Percentiles rank a stretch among this genome's conserved stretches.
phyloP scores from a whole-genome alignment of 2,888 invertebrate genomes.

The Cetonia aurata region DNA sequence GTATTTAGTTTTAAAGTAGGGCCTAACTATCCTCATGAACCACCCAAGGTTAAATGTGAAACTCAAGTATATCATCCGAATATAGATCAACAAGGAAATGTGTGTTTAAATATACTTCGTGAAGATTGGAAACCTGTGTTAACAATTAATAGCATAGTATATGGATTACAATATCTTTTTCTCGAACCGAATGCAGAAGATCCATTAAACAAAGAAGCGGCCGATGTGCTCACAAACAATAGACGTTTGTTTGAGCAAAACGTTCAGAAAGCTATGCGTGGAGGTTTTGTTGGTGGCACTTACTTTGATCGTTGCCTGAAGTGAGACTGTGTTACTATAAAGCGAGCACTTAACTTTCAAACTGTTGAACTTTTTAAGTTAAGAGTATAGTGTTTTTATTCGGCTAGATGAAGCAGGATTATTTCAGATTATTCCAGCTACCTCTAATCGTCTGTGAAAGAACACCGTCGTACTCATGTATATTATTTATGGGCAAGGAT shows the following conservation, averaged over 20 bases:
- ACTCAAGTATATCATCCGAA: conserved; percentile 95
- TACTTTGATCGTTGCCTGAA: conserved; percentile 97
- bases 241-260: conserved; percentile 95
- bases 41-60: conserved; percentile 98
- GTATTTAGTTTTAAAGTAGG: conserved; percentile 98
- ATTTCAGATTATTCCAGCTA: conserved; percentile 25
- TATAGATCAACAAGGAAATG: conserved; percentile 97
- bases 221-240: conserved; percentile 95
- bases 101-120: conserved; percentile 95
- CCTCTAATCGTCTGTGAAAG: conserved; percentile 27
- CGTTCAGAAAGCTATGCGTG: conserved; percentile 95
- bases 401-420: conserved; percentile 39
- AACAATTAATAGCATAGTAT: conserved; percentile 97
- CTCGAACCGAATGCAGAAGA: conserved; percentile 99
- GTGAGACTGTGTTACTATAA: conserved; percentile 69
- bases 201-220: conserved; percentile 98
- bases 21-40: conserved; percentile 97
- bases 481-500: conserved; percentile 46
- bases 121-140: conserved; percentile 99
- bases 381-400: conserved; percentile 43
- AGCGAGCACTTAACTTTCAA: conserved; percentile 42
- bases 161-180: conserved; percentile 97
- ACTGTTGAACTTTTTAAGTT: conserved; percentile 42
- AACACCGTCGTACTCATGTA: conserved; percentile 40
- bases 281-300: conserved; percentile 93